These are phyloP conservation scores for Sorex araneus DNA, from an alignment of 2,113 vertebrate genomes.

Conservation along the genomic window DNA sequence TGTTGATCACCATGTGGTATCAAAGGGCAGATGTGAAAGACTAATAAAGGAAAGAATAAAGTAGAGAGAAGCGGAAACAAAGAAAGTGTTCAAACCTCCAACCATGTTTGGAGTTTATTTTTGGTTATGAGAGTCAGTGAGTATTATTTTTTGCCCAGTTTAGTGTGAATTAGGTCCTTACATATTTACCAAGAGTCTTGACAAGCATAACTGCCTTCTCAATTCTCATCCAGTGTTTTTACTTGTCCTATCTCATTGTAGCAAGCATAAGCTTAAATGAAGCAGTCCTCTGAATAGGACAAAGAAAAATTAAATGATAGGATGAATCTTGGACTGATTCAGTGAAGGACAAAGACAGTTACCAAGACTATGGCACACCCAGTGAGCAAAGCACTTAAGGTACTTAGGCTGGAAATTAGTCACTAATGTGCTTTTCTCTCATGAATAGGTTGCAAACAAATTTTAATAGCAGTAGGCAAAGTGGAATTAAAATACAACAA, in stretches of 20 bases:
- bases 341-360: not conserved
- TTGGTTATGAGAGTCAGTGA: not conserved
- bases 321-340: not conserved
- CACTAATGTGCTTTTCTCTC: not conserved
- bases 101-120: not conserved
- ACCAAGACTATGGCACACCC: not conserved
- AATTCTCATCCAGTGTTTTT: not conserved
- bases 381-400: not conserved
- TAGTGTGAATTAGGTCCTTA: not conserved
- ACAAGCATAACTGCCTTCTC: conserved; percentile 26
- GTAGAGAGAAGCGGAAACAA: not conserved
- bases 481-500: conserved; percentile 31
- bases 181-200: not conserved
- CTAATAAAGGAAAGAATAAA: not conserved
- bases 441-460: conserved; percentile 4
- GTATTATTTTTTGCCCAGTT: not conserved
- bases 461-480: conserved; percentile 27
- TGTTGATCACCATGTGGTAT: not conserved
- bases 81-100: not conserved
- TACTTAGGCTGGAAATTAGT: not conserved
- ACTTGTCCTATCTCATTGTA: not conserved
- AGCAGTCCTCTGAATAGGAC: not conserved
- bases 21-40: not conserved
- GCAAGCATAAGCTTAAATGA: not conserved
- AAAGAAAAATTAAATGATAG: not conserved